Evolutionary conservation across 1,140 invertebrate species (phyloP).

Genomic region (Leptopilina boulardi): DNA sequence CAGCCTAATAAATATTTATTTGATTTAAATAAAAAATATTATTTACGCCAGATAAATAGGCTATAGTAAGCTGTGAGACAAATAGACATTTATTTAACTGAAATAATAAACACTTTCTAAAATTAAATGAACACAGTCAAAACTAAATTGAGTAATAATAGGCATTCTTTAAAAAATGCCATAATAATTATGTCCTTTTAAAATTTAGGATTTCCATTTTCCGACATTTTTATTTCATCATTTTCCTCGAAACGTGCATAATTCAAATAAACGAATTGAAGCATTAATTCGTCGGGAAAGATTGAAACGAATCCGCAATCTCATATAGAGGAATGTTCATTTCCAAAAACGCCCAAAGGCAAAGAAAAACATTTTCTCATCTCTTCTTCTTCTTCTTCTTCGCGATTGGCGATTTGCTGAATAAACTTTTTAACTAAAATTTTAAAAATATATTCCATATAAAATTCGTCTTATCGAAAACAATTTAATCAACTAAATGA

Average conservation of each 20-base stretch:
- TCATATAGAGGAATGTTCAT: not conserved
- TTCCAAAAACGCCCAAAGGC: not conserved
- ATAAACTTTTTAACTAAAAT: conserved; percentile 2
- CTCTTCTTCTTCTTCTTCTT: not conserved
- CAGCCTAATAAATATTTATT: no score
- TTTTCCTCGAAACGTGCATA: not conserved
- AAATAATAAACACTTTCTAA: no score
- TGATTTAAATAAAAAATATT: no score
- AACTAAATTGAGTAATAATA: no score
- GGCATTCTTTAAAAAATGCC: no score
- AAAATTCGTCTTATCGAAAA: not conserved
- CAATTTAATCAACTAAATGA: no score
- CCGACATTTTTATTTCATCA: not conserved
- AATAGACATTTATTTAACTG: no score
- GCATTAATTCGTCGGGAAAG: not conserved
- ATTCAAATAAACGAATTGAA: not conserved
- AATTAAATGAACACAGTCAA: no score
- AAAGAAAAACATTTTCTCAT: conserved; percentile 12
- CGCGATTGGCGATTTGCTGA: not conserved
- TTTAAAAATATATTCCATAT: not conserved
- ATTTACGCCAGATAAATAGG: no score
- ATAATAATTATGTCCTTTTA: no score
- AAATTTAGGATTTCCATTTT: not conserved
- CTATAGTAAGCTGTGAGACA: no score
- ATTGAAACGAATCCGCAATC: not conserved